A percentile compares a stretch with the other conserved stretches of the same genome.
These are phyloP conservation scores for Temnothorax longispinosus DNA, from an alignment of 1,140 invertebrate genomes.

Conservation along the genomic window DNA sequence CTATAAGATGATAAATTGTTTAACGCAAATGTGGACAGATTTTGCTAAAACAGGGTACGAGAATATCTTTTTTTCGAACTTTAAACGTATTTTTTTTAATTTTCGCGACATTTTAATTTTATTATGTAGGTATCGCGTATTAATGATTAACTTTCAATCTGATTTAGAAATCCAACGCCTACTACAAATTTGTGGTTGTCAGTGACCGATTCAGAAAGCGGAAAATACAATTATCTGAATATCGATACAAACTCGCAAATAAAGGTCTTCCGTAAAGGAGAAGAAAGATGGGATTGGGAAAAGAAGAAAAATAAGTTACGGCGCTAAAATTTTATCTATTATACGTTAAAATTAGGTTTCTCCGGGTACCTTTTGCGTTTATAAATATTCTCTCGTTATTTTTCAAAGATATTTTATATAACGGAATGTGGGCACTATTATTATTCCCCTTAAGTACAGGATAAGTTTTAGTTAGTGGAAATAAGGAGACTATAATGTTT, in stretches of 20 bases:
- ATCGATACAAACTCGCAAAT: slow-evolving; percentile 58
- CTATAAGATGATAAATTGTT: slow-evolving; percentile 67
- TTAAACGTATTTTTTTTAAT: background rate
- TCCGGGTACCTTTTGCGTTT: background rate
- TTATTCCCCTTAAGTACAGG: too few relatives aligned
- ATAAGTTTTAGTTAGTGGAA: too few relatives aligned
- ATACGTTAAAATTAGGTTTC: background rate
- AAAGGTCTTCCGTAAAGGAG: slow-evolving; percentile 27
- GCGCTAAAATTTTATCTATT: background rate
- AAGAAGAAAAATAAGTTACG: slow-evolving; percentile 59
- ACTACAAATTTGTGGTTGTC: slow-evolving; percentile 67
- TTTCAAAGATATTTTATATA: too few relatives aligned
- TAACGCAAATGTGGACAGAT: slow-evolving; percentile 76
- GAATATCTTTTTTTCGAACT: background rate
- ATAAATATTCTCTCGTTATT: too few relatives aligned
- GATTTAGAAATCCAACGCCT: slow-evolving; percentile 53
- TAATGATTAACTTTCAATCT: slow-evolving; percentile 28
- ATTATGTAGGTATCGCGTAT: background rate
- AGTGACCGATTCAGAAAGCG: background rate
- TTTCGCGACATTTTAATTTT: background rate
- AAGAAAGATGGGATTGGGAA: slow-evolving; percentile 57
- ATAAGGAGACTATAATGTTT: too few relatives aligned
- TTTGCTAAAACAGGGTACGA: slow-evolving; percentile 73
- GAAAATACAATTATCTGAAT: slow-evolving; percentile 59
- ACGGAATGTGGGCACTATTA: too few relatives aligned